Evolutionary conservation across 2,113 vertebrate species (phyloP).

Genomic region (Aspiorhynchus laticeps): DNA sequence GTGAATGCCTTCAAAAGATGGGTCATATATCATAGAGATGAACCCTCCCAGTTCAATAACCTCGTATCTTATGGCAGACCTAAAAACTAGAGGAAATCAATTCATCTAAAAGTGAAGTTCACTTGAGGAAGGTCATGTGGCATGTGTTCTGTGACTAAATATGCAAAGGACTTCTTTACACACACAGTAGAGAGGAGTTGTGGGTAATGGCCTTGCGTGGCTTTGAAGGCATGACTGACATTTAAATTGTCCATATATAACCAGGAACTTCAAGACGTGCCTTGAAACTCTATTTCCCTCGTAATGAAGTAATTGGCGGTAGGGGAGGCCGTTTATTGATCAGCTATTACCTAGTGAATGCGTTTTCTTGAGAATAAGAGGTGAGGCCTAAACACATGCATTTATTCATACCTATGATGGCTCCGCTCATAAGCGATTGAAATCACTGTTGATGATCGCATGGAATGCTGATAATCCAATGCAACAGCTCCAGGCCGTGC

Average conservation of each 20-base stretch:
- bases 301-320: conserved; percentile 56
- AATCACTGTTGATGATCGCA: not conserved
- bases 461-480: conserved; percentile 6
- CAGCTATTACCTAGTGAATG: conserved; percentile 59
- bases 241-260: conserved; percentile 68
- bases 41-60: conserved; percentile 42
- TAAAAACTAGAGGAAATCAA: conserved; percentile 45
- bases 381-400: conserved; percentile 58
- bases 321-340: conserved; percentile 64
- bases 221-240: conserved; percentile 64
- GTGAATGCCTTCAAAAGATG: conserved; percentile 12
- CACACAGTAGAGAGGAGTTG: conserved; percentile 53
- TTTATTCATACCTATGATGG: conserved; percentile 60
- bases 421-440: conserved; percentile 9
- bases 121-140: conserved; percentile 57
- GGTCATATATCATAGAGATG: conserved; percentile 16
- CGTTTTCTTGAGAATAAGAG: conserved; percentile 67
- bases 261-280: conserved; percentile 57
- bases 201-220: conserved; percentile 64
- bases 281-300: conserved; percentile 53
- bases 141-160: conserved; percentile 72
- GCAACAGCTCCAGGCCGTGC: not conserved
- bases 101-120: conserved; percentile 41
- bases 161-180: conserved; percentile 66
- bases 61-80: conserved; percentile 30